Evolutionary conservation across 1,140 invertebrate species (phyloP).

Genomic region (Tetranychus urticae): DNA sequence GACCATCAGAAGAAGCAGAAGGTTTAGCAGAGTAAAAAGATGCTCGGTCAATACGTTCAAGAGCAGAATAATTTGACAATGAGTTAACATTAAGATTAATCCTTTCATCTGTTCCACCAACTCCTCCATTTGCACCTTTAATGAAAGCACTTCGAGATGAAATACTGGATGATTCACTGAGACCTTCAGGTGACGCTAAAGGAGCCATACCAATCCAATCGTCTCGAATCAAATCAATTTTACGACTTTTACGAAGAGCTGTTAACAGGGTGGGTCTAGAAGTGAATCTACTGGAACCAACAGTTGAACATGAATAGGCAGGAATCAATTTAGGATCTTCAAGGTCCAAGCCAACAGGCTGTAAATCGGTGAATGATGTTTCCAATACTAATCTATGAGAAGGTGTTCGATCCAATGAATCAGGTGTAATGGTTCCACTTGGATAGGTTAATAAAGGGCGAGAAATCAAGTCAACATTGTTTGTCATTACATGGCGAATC

Average conservation of each 20-base stretch:
- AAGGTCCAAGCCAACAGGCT: constrained; percentile 10
- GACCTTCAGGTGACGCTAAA: constrained; percentile 54
- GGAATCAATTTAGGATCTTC: constrained; percentile 10
- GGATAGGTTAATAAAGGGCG: constrained; percentile 2
- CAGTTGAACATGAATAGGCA: constrained; percentile 11
- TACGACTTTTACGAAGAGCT: background rate
- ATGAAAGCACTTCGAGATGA: constrained; percentile 14
- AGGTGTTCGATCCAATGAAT: constrained; percentile 24
- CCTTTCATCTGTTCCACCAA: background rate
- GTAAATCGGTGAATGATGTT: constrained; percentile 43
- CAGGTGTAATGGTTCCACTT: constrained; percentile 12
- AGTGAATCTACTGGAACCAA: background rate
- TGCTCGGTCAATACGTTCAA: background rate
- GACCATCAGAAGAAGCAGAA: background rate
- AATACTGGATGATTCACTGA: constrained; percentile 45
- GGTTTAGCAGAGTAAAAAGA: background rate
- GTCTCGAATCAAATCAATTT: constrained; percentile 21
- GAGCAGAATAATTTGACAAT: background rate
- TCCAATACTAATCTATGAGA: constrained; percentile 36
- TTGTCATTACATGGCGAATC: constrained; percentile 13
- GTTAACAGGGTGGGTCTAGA: constrained; percentile 5
- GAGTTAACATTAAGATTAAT: background rate
- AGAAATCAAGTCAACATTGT: constrained; percentile 2
- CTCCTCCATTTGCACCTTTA: constrained; percentile 11
- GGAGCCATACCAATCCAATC: constrained; percentile 41